phyloP scores from a whole-genome alignment of 1,140 invertebrate genomes.

The Chironomus tepperi region DNA sequence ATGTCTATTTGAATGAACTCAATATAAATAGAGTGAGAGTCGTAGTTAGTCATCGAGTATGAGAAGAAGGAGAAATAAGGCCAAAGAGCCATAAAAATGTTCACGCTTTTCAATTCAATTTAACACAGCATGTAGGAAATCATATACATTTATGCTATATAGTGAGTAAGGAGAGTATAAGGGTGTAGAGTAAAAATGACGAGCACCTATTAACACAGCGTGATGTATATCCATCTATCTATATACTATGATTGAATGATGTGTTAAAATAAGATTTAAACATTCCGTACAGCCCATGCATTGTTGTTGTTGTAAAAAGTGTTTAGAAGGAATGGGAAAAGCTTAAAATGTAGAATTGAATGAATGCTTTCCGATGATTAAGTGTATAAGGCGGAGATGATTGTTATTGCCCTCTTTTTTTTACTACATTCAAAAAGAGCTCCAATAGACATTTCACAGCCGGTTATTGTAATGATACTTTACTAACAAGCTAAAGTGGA shows the following conservation, averaged over 20 bases:
- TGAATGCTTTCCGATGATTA: too few relatives aligned
- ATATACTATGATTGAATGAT: not conserved
- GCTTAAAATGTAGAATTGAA: too few relatives aligned
- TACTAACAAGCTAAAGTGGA: too few relatives aligned
- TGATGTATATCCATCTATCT: not conserved
- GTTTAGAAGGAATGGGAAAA: too few relatives aligned
- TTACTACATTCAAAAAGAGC: too few relatives aligned
- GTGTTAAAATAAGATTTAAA: not conserved
- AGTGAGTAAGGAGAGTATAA: not conserved
- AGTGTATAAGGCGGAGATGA: too few relatives aligned
- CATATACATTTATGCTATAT: not conserved
- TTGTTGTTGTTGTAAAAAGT: not conserved
- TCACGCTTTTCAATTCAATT: constrained; percentile 13
- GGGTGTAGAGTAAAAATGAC: not conserved
- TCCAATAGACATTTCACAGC: too few relatives aligned
- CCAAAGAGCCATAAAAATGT: not conserved
- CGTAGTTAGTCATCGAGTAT: too few relatives aligned
- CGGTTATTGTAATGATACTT: too few relatives aligned
- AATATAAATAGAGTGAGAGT: too few relatives aligned
- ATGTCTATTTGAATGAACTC: not conserved
- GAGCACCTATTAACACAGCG: not conserved
- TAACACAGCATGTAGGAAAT: not conserved
- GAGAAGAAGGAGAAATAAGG: not conserved
- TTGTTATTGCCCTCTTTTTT: too few relatives aligned
- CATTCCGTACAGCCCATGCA: not conserved